Evolutionary conservation across 30 jellyfish, hydroid and myxozoan species (phyloP).

Genomic region (Cassiopea xamachana): DNA sequence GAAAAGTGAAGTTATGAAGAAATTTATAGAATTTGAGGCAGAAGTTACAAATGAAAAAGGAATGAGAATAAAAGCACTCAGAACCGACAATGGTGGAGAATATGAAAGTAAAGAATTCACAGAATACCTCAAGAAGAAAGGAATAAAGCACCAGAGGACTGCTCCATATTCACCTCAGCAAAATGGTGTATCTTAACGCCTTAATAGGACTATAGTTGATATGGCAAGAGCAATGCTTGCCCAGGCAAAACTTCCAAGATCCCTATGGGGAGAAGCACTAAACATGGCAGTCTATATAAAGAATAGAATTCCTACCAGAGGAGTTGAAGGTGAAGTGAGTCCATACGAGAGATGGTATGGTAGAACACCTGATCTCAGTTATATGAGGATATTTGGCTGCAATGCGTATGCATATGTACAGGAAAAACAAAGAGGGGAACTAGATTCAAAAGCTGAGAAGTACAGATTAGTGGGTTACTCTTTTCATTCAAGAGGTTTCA

Average conservation of each 20-base stretch:
- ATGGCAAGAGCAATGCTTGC: constrained; percentile 9
- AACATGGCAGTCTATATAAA: background rate
- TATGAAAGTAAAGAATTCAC: background rate
- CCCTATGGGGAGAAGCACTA: background rate
- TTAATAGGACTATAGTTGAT: background rate
- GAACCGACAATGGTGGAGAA: constrained; percentile 9
- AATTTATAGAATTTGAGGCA: background rate
- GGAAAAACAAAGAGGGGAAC: background rate
- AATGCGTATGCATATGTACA: background rate
- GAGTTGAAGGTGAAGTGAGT: background rate
- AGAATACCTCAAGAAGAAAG: background rate
- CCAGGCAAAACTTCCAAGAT: background rate
- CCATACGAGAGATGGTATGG: constrained; percentile 4
- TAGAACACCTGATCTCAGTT: background rate
- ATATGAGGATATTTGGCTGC: constrained; percentile 9
- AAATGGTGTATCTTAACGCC: background rate
- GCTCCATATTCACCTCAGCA: background rate
- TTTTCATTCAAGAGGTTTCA: background rate
- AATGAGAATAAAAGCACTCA: background rate
- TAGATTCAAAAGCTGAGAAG: background rate
- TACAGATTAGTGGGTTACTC: background rate
- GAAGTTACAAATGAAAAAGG: background rate
- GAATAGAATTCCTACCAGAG: background rate
- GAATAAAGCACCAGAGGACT: background rate
- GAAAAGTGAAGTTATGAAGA: background rate